phyloP scores from a whole-genome alignment of 2,113 vertebrate genomes.

The Parotia lawesii region DNA sequence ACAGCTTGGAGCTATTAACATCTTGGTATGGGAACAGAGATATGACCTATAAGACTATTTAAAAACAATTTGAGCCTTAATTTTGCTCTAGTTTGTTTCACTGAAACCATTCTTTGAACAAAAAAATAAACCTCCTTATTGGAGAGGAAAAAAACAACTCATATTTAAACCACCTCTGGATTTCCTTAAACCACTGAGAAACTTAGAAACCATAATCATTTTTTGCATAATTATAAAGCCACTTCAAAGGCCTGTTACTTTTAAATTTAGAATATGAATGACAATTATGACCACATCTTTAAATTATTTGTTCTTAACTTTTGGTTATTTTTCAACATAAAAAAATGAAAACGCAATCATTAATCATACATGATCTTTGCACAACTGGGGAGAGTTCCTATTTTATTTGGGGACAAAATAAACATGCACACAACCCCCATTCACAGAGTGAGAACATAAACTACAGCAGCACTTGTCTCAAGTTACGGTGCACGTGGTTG shows the following conservation, averaged over 20 bases:
- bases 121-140: constrained; percentile 61
- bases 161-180: constrained; percentile 63
- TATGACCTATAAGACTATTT: constrained; percentile 68
- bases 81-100: constrained; percentile 73
- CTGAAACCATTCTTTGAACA: constrained; percentile 74
- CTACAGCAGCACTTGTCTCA: constrained; percentile 70
- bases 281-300: constrained; percentile 38
- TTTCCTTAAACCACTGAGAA: constrained; percentile 67
- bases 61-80: constrained; percentile 61
- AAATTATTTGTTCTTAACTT: constrained; percentile 28
- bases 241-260: constrained; percentile 42
- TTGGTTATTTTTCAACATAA: constrained; percentile 34
- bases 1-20: constrained; percentile 71
- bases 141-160: constrained; percentile 34
- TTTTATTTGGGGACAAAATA: constrained; percentile 40
- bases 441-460: constrained; percentile 49
- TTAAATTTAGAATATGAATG: constrained; percentile 43
- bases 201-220: constrained; percentile 39
- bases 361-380: constrained; percentile 48
- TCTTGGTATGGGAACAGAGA: constrained; percentile 64
- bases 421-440: neutral
- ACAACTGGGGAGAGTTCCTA: constrained; percentile 31
- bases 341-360: constrained; percentile 46
- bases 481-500: constrained; percentile 55
- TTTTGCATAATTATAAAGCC: constrained; percentile 59